Percentiles rank a stretch among this genome's conserved stretches.
Conservation (phyloP, 2,888 invertebrate species). For the Chymomyza fuscimana region DNA sequence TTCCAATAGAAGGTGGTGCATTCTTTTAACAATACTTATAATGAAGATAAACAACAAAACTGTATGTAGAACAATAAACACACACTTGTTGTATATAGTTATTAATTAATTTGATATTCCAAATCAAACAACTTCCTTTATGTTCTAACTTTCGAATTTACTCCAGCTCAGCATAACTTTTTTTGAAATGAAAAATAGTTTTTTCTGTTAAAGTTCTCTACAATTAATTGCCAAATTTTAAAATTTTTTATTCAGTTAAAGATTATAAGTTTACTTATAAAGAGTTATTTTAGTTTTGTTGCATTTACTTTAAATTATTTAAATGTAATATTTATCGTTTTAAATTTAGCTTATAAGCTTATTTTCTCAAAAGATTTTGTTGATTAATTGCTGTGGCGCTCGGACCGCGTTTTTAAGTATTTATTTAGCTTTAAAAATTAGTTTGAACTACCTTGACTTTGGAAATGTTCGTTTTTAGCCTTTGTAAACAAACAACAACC, state of each 20-base stretch:
- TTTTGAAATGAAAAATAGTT: neutral
- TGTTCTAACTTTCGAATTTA: slow-evolving; percentile 54
- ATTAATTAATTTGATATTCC: slow-evolving; percentile 4
- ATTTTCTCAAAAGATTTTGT: neutral
- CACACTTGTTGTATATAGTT: neutral
- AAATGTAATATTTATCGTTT: neutral
- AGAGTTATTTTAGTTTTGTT: slow-evolving; percentile 1
- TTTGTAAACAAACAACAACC: slow-evolving; percentile 31
- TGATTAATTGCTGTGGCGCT: neutral
- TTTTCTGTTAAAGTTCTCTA: slow-evolving; percentile 14
- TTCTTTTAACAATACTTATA: neutral
- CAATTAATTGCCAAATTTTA: slow-evolving; percentile 22
- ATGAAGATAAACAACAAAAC: neutral
- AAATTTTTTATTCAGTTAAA: neutral
- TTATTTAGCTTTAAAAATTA: slow-evolving; percentile 52
- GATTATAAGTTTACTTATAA: neutral
- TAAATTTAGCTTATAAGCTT: neutral
- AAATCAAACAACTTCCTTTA: slow-evolving; percentile 2
- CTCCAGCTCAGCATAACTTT: slow-evolving; percentile 37
- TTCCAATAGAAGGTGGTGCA: neutral
- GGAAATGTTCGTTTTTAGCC: slow-evolving; percentile 30
- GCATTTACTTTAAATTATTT: slow-evolving; percentile 9
- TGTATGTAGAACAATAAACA: neutral
- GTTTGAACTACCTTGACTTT: slow-evolving; percentile 32
- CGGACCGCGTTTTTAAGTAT: slow-evolving; percentile 46